Base-by-base conservation (phyloP, 1,140 invertebrate genomes). In the Zaprionus gabonicus region DNA sequence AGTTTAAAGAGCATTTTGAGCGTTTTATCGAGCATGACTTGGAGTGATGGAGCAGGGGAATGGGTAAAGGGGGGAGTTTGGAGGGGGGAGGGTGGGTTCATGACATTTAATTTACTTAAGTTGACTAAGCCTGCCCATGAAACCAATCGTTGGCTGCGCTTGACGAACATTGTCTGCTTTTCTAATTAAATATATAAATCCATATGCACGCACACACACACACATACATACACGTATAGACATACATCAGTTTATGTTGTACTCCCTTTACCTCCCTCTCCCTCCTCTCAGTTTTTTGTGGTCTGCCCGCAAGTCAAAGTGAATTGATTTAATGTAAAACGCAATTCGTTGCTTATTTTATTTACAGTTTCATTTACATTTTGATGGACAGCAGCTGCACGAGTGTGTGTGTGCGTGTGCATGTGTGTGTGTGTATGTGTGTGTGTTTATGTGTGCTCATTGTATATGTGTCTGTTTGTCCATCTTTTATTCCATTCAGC, bases 41-140 rank as follows among this genome's bases (percentile, higher is more conserved):
- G 49, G n/a, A 28, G 55, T 2, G n/a, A 36, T 4, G 36, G n/a
- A 15, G 20, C 13, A n/a, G 31, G 10, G 13, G 9, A 23, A 51
- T 28, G 12, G 58, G 12, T 31, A 49, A 34, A 51, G 59, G 27
- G 59, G 34, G 65, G 53, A 51, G 23, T 20, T 20, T 1, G 20
- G 53, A 51, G 59, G 27, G 59, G 34, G 65, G 53, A 51, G 23
- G 23, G 23, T 2, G 23, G 23, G 23, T 23, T 23, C 80, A 68
- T 65, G 86, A 78, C 74, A 83, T 84, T 90, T 88, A 83, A 88
- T 88, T 86, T 86, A 69, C 73, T 77, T 78, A 83, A 88, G 80
- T 88, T 88, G 64, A 59, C 77, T 80, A 88, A 88, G 77, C 84
- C 71, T 7, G 49, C 56, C 56, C 27, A 51, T 31, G 60, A 73